Conservation (phyloP, 2,888 invertebrate genomes). For the Hirtodrosophila confusa region DNA sequence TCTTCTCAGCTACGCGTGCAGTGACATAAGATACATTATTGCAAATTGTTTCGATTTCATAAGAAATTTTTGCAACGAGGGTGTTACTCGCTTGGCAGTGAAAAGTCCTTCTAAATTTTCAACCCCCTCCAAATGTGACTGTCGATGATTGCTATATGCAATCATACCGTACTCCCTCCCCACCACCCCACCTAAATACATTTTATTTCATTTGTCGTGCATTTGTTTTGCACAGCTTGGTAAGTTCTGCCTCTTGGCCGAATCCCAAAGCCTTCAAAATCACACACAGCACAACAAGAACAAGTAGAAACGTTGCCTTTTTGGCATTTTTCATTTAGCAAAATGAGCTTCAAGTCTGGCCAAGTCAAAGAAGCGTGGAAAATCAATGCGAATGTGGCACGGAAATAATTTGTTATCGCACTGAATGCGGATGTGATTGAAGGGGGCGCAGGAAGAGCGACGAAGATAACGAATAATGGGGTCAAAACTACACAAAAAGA, state of each 20-base stretch:
- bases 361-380: conserved; percentile 33
- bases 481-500: conserved; percentile 9
- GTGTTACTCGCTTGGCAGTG: conserved; percentile 20
- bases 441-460: conserved; percentile 21
- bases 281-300: conserved; percentile 3
- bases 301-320: conserved; percentile 40
- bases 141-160: conserved; percentile 65
- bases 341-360: conserved; percentile 60
- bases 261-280: conserved; percentile 47
- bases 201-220: conserved; percentile 69
- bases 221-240: conserved; percentile 59
- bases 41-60: conserved; percentile 79
- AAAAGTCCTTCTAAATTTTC: conserved; percentile 40
- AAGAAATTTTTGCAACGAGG: conserved; percentile 63
- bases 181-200: conserved; percentile 24
- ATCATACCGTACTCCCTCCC: conserved; percentile 15
- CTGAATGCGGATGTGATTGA: conserved; percentile 59
- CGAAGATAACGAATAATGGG: conserved; percentile 16
- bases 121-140: conserved; percentile 20
- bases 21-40: conserved; percentile 79
- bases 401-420: conserved; percentile 74
- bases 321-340: conserved; percentile 65
- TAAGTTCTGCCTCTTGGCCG: conserved; percentile 47
- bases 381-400: conserved; percentile 70
- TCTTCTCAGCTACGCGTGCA: conserved; percentile 57